Evolutionary conservation across 2,797 vertebrate genomes (phyloP).

Genomic region (Pitangus sulphuratus): DNA sequence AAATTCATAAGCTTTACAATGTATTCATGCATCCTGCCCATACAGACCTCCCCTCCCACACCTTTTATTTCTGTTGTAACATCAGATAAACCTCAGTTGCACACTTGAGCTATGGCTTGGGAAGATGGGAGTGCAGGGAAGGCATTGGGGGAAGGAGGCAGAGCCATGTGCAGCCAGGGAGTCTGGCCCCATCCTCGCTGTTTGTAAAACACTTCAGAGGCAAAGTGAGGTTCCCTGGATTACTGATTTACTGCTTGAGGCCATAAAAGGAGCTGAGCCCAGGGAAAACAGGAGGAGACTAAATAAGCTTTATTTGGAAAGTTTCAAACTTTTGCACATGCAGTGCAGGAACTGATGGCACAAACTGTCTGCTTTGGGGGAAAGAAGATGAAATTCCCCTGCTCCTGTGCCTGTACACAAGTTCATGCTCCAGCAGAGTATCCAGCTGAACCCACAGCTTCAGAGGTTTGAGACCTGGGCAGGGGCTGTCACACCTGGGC

Average conservation of each 20-base stretch:
- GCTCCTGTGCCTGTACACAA: background rate
- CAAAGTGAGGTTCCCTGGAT: slow-evolving; percentile 48
- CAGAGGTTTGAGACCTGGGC: background rate
- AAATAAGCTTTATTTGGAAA: background rate
- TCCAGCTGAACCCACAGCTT: background rate
- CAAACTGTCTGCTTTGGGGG: background rate
- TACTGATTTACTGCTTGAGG: slow-evolving; percentile 51
- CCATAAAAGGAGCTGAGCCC: slow-evolving; percentile 52
- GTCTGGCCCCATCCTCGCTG: slow-evolving; percentile 60
- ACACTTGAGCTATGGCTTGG: background rate
- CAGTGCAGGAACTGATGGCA: background rate
- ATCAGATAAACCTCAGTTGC: background rate
- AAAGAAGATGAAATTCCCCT: background rate
- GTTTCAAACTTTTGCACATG: background rate
- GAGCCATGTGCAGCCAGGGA: slow-evolving; percentile 17
- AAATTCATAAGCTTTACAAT: background rate
- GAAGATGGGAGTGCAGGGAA: background rate
- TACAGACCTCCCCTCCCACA: background rate
- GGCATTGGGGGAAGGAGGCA: background rate
- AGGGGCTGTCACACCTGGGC: background rate
- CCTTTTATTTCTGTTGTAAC: background rate
- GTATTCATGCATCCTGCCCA: background rate
- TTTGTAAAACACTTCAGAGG: slow-evolving; percentile 64
- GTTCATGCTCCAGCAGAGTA: background rate
- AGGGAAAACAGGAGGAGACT: background rate